Evolutionary conservation across 2,113 vertebrate species (phyloP).

Genomic region (Otocyon megalotis): DNA sequence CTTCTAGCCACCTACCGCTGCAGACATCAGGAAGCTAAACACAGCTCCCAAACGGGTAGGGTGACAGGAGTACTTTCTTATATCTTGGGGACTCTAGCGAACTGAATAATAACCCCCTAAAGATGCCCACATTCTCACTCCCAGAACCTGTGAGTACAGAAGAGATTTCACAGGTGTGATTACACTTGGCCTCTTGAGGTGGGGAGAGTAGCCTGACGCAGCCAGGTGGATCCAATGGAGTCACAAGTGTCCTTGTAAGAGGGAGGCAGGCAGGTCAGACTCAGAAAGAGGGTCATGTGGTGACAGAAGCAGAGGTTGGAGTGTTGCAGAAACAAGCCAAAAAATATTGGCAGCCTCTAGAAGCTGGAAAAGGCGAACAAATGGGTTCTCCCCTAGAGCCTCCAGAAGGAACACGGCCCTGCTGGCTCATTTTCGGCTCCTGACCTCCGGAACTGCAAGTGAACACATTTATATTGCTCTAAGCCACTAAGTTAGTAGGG

Average conservation of each 20-base stretch:
- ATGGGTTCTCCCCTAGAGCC: background rate
- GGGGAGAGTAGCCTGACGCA: background rate
- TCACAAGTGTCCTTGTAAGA: background rate
- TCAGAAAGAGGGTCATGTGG: rapidly evolving
- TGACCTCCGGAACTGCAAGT: background rate
- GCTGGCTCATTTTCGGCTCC: background rate
- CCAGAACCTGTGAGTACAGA: background rate
- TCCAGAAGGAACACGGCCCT: background rate
- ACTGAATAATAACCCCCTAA: background rate
- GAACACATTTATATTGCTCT: background rate
- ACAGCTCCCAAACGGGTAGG: background rate
- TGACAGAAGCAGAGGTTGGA: rapidly evolving
- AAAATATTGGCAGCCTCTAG: background rate
- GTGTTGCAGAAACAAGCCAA: background rate
- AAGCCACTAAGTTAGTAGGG: background rate
- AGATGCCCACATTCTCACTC: background rate
- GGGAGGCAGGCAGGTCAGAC: background rate
- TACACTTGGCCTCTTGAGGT: background rate
- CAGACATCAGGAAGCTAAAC: background rate
- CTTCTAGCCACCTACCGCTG: background rate
- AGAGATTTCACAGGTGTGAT: background rate
- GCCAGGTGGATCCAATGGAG: background rate
- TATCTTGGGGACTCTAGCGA: background rate
- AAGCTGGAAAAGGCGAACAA: background rate
- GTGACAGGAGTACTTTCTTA: background rate